These are phyloP conservation scores for Melieria omissa DNA, from an alignment of 2,888 invertebrate species.

Conservation along the genomic window DNA sequence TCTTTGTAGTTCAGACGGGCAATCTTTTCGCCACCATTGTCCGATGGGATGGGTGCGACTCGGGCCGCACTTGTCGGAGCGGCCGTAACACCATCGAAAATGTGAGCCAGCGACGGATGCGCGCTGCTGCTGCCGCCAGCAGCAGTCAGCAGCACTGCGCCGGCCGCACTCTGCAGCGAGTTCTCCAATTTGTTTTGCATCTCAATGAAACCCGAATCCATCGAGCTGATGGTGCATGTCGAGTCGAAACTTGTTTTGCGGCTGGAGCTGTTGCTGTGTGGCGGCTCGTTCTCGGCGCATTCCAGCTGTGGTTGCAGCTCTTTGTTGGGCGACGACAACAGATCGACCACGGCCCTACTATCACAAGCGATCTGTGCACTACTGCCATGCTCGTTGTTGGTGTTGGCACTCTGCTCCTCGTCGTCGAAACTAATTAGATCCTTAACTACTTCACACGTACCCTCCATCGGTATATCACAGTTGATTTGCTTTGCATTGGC, in stretches of 20 bases:
- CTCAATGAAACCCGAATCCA: conserved; percentile 68
- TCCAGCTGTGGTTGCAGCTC: conserved; percentile 33
- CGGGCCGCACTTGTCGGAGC: conserved; percentile 7
- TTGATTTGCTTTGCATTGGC: conserved; percentile 33
- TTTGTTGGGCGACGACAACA: conserved; percentile 55
- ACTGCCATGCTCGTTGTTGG: conserved; percentile 19
- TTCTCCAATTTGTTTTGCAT: conserved; percentile 64
- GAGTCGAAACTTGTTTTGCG: conserved; percentile 67
- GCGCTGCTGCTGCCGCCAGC: conserved; percentile 24
- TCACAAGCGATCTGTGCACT: conserved; percentile 33
- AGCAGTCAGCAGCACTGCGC: not conserved
- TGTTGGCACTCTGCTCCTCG: conserved; percentile 38
- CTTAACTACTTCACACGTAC: conserved; percentile 48
- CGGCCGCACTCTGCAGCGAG: conserved; percentile 46
- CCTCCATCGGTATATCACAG: conserved; percentile 52
- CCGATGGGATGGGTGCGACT: conserved; percentile 4
- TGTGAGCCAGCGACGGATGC: conserved; percentile 44
- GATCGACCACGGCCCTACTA: conserved; percentile 47
- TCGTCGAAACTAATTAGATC: conserved; percentile 65
- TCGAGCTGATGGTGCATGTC: conserved; percentile 66
- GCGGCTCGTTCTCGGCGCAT: conserved; percentile 39
- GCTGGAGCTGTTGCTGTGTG: conserved; percentile 60
- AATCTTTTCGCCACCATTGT: conserved; percentile 54
- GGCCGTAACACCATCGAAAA: conserved; percentile 38
- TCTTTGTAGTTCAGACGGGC: conserved; percentile 64